These are phyloP conservation scores for Echinops telfairi DNA, from an alignment of 2,113 vertebrate species.

Conservation along the genomic window DNA sequence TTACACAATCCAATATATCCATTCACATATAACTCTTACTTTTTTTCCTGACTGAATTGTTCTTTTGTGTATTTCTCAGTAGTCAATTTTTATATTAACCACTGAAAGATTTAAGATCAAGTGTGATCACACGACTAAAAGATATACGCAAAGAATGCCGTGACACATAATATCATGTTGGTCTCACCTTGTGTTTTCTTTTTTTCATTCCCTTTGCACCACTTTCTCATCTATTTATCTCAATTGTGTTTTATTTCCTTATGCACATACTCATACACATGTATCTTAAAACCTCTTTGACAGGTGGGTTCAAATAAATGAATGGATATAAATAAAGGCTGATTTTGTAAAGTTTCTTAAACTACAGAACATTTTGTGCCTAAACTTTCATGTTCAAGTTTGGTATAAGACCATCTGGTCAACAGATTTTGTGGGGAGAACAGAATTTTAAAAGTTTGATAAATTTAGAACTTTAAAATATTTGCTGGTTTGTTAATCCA, in stretches of 20 bases:
- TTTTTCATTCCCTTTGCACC: background rate
- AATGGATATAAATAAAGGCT: background rate
- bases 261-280: background rate
- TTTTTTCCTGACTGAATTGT: background rate
- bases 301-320: background rate
- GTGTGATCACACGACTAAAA: background rate
- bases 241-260: background rate
- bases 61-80: background rate
- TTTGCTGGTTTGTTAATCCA: constrained; percentile 50
- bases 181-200: background rate
- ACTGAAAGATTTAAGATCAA: background rate
- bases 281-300: constrained; percentile 29
- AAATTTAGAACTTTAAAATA: constrained; percentile 51
- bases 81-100: background rate
- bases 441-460: constrained; percentile 9
- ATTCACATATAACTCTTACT: no score
- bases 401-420: constrained; percentile 21
- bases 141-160: background rate
- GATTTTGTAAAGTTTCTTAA: constrained; percentile 19
- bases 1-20: no score
- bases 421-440: constrained; percentile 60
- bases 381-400: constrained; percentile 30
- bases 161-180: background rate
- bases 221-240: background rate
- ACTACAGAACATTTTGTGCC: background rate